Conservation (phyloP, 2,113 vertebrate genomes). For the Leuciscus idus region DNA sequence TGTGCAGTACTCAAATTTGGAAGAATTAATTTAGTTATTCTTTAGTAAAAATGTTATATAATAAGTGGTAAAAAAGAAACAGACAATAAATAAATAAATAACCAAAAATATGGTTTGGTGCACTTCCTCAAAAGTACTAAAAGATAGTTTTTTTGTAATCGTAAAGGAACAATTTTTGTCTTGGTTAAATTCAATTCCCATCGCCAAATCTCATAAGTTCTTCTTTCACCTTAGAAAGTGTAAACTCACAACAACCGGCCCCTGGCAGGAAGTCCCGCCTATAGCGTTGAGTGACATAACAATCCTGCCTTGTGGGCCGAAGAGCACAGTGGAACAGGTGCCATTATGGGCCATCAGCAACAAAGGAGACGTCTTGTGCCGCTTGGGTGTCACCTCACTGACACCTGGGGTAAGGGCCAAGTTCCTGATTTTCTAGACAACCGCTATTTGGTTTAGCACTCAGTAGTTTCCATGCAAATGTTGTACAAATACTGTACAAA, state of each 20-base stretch:
- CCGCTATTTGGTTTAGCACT: background rate
- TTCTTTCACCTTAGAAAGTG: slow-evolving; percentile 82
- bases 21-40: background rate
- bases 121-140: background rate
- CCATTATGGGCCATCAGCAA: slow-evolving; percentile 94
- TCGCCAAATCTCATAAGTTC: background rate
- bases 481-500: background rate
- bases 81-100: background rate
- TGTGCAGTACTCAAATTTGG: background rate
- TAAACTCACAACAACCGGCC: slow-evolving; percentile 90
- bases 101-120: background rate
- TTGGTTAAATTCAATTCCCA: background rate
- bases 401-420: slow-evolving; percentile 85
- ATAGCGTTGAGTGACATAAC: slow-evolving; percentile 88
- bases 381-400: slow-evolving; percentile 85
- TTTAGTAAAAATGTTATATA: background rate
- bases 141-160: background rate
- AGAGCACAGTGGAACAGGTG: slow-evolving; percentile 71
- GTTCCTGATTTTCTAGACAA: slow-evolving; percentile 24
- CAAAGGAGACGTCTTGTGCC: slow-evolving; percentile 96
- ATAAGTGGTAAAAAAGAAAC: background rate
- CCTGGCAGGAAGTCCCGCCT: slow-evolving; percentile 93
- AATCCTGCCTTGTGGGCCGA: slow-evolving; percentile 79
- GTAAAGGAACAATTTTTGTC: background rate
- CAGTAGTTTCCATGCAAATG: background rate